phyloP scores from a whole-genome alignment of 2,113 vertebrate genomes.

The Rhineura floridana region DNA sequence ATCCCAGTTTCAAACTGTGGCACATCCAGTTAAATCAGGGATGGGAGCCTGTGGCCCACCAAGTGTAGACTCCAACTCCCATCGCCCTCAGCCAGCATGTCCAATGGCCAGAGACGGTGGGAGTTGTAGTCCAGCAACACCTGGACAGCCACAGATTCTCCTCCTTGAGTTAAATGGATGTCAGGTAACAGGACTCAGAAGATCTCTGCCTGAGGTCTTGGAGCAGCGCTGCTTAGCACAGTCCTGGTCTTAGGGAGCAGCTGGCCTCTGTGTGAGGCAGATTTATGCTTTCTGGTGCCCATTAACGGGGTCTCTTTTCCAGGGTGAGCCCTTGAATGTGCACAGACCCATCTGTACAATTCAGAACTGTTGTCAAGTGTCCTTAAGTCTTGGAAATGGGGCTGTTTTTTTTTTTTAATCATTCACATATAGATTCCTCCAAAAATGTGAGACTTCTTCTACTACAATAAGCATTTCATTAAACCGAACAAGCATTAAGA shows the following conservation, averaged over 20 bases:
- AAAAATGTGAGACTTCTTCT: not conserved
- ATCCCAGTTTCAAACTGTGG: no score
- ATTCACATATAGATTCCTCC: no score
- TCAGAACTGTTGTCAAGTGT: not conserved
- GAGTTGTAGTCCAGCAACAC: no score
- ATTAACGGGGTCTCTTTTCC: no score
- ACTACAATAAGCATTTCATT: slow-evolving; percentile 36
- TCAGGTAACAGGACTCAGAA: not conserved
- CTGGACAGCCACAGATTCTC: not conserved
- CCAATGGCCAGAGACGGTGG: no score
- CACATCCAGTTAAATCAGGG: no score
- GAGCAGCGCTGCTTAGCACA: not conserved
- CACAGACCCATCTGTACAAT: not conserved
- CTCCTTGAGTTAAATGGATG: not conserved
- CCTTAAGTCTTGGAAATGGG: not conserved
- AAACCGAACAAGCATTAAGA: slow-evolving; percentile 75
- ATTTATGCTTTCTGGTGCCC: not conserved
- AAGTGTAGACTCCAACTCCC: no score
- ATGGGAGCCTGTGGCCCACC: no score
- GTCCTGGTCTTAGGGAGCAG: not conserved
- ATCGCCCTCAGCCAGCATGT: no score
- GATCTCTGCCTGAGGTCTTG: no score
- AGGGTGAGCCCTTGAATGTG: not conserved
- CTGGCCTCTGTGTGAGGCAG: not conserved
- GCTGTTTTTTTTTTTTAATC: not conserved